A percentile compares a stretch with the other conserved stretches of the same genome.
Conservation (phyloP, 1,140 invertebrate genomes). For the Himalopsyche phryganea region DNA sequence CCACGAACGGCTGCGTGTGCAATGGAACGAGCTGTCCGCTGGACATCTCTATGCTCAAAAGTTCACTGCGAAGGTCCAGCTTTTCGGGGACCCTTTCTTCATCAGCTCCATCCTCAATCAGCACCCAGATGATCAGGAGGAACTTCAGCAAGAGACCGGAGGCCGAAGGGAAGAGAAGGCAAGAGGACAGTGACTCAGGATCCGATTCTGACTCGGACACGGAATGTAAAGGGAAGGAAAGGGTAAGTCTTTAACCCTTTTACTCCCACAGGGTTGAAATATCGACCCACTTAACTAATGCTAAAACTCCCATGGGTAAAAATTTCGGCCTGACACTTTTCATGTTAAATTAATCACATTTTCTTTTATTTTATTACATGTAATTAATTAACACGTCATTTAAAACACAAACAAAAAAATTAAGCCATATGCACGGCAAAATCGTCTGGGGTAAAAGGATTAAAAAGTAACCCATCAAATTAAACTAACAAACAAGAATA, state of each 20-base stretch:
- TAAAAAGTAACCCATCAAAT: too few relatives aligned
- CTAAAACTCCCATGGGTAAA: too few relatives aligned
- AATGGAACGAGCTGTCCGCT: conserved; percentile 27
- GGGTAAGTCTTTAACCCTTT: conserved; percentile 48
- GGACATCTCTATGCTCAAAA: conserved; percentile 12
- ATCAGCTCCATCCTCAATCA: conserved; percentile 11
- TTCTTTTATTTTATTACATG: too few relatives aligned
- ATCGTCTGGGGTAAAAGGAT: too few relatives aligned
- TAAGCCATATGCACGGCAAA: background rate
- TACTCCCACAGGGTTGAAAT: too few relatives aligned
- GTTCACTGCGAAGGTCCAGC: background rate
- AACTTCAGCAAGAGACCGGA: conserved; percentile 52
- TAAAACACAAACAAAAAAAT: background rate
- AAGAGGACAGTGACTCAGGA: conserved; percentile 50
- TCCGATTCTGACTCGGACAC: conserved; percentile 60
- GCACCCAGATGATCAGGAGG: conserved; percentile 36
- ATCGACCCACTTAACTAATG: too few relatives aligned
- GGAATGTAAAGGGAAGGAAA: conserved; percentile 54
- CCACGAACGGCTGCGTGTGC: conserved; percentile 11
- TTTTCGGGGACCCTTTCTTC: background rate
- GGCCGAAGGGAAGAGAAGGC: conserved; percentile 45
- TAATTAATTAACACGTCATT: background rate
- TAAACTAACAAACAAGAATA: too few relatives aligned
- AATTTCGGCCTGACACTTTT: too few relatives aligned
- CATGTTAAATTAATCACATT: too few relatives aligned